Evolutionary conservation across 1,140 invertebrate genomes (phyloP).

Genomic region (Aradophagus sp.): DNA sequence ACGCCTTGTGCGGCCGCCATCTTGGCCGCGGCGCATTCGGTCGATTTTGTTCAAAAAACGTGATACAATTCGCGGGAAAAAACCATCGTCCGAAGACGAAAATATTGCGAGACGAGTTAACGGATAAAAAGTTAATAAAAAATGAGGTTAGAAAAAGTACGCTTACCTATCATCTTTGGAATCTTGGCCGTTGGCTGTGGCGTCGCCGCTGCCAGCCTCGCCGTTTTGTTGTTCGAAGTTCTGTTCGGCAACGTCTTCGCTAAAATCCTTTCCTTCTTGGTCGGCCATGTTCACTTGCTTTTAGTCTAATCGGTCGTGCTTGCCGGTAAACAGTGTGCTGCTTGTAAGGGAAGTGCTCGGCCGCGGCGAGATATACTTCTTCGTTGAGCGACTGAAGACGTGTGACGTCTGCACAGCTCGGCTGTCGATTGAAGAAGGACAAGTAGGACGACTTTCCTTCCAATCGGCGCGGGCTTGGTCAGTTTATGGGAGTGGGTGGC

Average conservation of each 20-base stretch:
- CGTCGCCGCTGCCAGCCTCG: slow-evolving; percentile 68
- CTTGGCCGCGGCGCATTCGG: slow-evolving; percentile 35
- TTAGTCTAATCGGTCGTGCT: slow-evolving; percentile 1
- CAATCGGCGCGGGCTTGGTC: not conserved
- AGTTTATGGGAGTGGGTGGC: slow-evolving; percentile 3
- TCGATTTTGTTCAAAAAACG: not conserved
- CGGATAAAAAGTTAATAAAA: slow-evolving; percentile 1
- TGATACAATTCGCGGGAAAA: not conserved
- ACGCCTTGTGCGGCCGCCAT: slow-evolving; percentile 56
- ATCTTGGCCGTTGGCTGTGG: slow-evolving; percentile 70
- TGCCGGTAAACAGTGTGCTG: too few relatives aligned
- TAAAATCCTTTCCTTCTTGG: slow-evolving; percentile 74
- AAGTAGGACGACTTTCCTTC: slow-evolving; percentile 3
- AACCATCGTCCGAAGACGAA: too few relatives aligned
- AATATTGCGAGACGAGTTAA: slow-evolving; percentile 31
- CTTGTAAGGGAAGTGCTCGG: too few relatives aligned
- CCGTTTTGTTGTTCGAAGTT: slow-evolving; percentile 74
- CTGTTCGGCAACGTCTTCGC: slow-evolving; percentile 72
- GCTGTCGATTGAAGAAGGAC: slow-evolving; percentile 33
- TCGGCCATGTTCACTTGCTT: slow-evolving; percentile 65
- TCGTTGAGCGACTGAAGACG: slow-evolving; percentile 3
- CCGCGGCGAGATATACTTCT: too few relatives aligned
- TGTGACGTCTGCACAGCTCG: slow-evolving; percentile 20
- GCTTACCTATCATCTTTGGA: slow-evolving; percentile 73
- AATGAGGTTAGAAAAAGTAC: slow-evolving; percentile 9